Base-by-base conservation (phyloP, 2,113 vertebrate species). In the Protomyctophum bolini region DNA sequence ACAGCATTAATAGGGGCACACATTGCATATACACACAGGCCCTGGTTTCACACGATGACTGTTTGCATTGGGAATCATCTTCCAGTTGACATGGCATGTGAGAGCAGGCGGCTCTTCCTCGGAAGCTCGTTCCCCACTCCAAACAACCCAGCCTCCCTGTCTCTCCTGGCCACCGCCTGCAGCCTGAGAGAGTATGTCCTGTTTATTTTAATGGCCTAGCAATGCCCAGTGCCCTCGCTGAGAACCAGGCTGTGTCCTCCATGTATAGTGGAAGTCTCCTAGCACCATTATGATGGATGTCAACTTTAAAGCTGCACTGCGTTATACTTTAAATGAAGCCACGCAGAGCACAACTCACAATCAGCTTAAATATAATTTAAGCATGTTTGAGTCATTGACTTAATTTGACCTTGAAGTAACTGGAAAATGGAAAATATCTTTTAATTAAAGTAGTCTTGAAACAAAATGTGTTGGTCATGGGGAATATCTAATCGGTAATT, bases 31-130 rank as follows among this genome's bases (percentile, higher is more conserved):
- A 14, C 33, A 58, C 58, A 45, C 63, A 50, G 73, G 4, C 21
- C 60, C 41, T 57, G 0, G 75, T 61, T 80, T 80, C 63, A 84
- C 83, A 83, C 79, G 52, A 58, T 50, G 50, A 58, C 10, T 86
- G 87, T 92, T 92, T 91, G 76, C 66, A 83, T 72, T 88, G 54
- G 77, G 41, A 86, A 87, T 81, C 76, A 89, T 63, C 86, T 89
- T 90, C 83, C 86, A 88, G 82, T 79, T 79, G 72, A 80, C 55
- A 57, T 80, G 87, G 73, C 79, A 68, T 64, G 62, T 83, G 63
- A 80, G 80, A 76, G 80, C 69, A 52, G 75, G 77, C 81, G 50
- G 77, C 75, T 81, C 75, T 73, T 83, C 79, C 55, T 83, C 64
- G 9, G 71, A 69, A 50, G 63, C 74, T 58, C 41, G 11, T 14